A percentile compares a stretch with the other conserved stretches of the same genome.
These are phyloP conservation scores for Magallana ariakensis DNA, from an alignment of 1,140 invertebrate species.

Conservation along the genomic window DNA sequence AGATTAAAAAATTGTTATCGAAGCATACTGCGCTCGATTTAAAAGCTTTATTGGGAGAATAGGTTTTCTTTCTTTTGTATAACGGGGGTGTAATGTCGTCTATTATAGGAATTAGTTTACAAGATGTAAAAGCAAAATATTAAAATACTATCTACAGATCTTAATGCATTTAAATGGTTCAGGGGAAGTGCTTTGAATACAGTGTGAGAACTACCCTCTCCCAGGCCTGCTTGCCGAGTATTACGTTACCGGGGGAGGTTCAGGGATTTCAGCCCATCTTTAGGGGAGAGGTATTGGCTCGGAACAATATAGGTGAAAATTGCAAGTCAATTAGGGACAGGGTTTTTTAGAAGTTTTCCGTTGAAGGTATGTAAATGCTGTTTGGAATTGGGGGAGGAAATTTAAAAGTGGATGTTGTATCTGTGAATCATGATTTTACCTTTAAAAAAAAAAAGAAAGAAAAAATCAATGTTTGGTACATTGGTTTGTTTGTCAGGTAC, in stretches of 20 bases:
- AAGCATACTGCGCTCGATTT: no score
- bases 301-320: not conserved
- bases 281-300: not conserved
- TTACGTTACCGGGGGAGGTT: not conserved
- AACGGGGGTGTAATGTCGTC: not conserved
- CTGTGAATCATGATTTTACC: no score
- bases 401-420: no score
- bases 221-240: not conserved
- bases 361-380: no score
- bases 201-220: constrained; percentile 9
- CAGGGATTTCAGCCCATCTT: not conserved
- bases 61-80: not conserved
- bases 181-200: not conserved
- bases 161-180: constrained; percentile 33
- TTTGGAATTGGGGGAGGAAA: no score
- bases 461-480: no score
- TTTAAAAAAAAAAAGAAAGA: no score
- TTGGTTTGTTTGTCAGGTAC: no score
- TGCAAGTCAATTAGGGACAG: not conserved
- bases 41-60: not conserved
- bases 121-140: not conserved
- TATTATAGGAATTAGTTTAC: not conserved
- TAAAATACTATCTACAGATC: not conserved
- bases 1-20: no score
- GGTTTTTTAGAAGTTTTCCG: not conserved